Conservation (phyloP, 2,797 vertebrate species). For the Eutrigla gurnardus region DNA sequence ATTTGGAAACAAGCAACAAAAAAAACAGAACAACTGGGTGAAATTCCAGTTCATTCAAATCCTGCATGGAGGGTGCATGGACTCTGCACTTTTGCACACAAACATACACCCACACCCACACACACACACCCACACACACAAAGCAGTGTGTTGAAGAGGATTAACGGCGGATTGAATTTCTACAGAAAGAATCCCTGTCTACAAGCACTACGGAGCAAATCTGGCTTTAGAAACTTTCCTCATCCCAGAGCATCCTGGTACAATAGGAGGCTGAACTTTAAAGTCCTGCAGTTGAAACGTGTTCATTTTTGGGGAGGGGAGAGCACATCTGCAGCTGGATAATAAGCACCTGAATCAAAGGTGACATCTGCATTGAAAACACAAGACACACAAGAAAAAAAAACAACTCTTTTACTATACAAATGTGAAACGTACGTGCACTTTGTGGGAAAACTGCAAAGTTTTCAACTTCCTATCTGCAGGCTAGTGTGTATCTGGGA, state of each 20-base stretch:
- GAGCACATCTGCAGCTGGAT: conserved; percentile 17
- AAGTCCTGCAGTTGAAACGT: conserved; percentile 37
- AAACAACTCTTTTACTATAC: neutral
- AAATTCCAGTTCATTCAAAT: conserved; percentile 60
- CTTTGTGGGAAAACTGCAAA: conserved; percentile 3
- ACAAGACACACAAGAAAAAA: neutral
- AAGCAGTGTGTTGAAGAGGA: conserved; percentile 62
- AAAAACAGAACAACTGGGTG: conserved; percentile 31
- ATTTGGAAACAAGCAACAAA: conserved; percentile 14
- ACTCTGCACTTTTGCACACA: conserved; percentile 21
- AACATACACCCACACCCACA: neutral
- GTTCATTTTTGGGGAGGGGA: conserved; percentile 27
- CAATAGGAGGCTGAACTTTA: conserved; percentile 46
- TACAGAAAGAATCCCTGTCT: conserved; percentile 69
- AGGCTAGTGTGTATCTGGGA: conserved; percentile 50
- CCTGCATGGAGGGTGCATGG: conserved; percentile 36
- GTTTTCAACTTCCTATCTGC: conserved; percentile 6
- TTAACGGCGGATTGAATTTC: conserved; percentile 74
- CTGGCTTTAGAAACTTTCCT: conserved; percentile 73
- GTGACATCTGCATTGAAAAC: conserved; percentile 20
- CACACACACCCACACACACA: conserved; percentile 17
- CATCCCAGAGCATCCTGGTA: conserved; percentile 58
- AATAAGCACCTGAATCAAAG: conserved; percentile 9
- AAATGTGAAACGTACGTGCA: neutral
- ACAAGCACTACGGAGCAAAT: conserved; percentile 68